Evolutionary conservation across 1,140 invertebrate species (phyloP), one percentile per base, ranked within the genome.

Genomic region (Papilio polyxenes): DNA sequence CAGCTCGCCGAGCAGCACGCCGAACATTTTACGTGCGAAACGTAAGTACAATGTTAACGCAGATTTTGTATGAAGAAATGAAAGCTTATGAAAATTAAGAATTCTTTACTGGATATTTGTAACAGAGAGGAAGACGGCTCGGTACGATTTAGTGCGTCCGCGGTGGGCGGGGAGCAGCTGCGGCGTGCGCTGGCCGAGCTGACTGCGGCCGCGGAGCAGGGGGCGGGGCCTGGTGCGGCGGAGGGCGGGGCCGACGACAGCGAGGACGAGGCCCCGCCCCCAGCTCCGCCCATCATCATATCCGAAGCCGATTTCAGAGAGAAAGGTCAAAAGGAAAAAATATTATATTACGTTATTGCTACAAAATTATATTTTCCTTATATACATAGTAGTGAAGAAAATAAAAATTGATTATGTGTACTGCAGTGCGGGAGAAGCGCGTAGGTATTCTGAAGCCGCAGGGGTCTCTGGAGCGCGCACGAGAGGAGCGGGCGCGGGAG

Each of bases 371-470:
- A n/a, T 17, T 6, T 56, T 17, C 53, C 3, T 6, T 17, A 17
- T 2, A 56, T n/a, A n/a, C n/a, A n/a, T 56, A 10, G 20, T 23
- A 65, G 20, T 23, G 20, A 31, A 74, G 4, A 15, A 15, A 44
- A 44, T 44, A 74, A 74, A 40, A 17, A 40, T 17, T 59, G 74
- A 65, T 31, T 72, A n/a, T n/a, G 20, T 89, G 65, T 82, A 4
- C 23, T 80, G 1, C 86, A 93, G 93, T 94, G 62, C 91, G 92
- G 2, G 96, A 96, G 86, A 96, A 95, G 85, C 95, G 95, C 80
- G 95, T 95, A 11, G 96, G 96, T 31, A 97, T 97, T 82, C 91
- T 97, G 79, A 97, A 97, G 83, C 96, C 96, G 3, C 96, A 97
- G 90, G 95, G 96, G 0, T 96, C 96, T 0, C 87, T 96, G 82